Evolutionary conservation across 2,888 invertebrate species (phyloP), one percentile per base, ranked within the genome.

Genomic region (Unio pictorum): DNA sequence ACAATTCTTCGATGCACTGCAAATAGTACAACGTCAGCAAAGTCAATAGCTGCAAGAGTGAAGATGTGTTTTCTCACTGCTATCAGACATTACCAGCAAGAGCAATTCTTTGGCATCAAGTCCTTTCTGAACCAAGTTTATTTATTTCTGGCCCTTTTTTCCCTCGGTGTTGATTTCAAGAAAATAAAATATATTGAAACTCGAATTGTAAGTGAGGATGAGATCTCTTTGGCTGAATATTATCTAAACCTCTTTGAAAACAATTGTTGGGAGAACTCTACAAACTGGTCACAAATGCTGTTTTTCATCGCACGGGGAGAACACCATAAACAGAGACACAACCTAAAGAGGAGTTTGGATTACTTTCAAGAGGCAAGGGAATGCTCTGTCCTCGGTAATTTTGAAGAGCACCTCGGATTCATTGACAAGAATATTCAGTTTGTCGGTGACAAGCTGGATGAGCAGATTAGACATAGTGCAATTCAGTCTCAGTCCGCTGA

Each of bases 101-200:
- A 72, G 54, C 28, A 59, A 20, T 54, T 61, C 45, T 72, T 72
- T 54, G 62, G 66, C 17, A 69, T 72, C 17, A 66, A 67, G 57
- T 72, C 72, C 15, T 72, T 72, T 61, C 60, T 72, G 59, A 72
- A 72, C 26, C 72, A 72, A 61, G 72, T 72, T 20, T 72, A 72
- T 64, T 23, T 72, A n/a, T 72, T 72, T 54, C 64, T 72, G 18
- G 72, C 69, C 18, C 59, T 72, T 4, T 72, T 72, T 64, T 34
- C 58, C 17, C 69, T 72, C 20, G 72, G 72, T 15, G 68, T 72
- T 26, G 72, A 72, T 56, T 69, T 66, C 45, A 66, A 64, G n/a
- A 66, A 61, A 28, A 63, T 67, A 5, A n/a, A 7, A 26, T 72
- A 72, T 54, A 60, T 72, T n/a, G 17, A 15, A 18, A 58, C 54